Base-by-base conservation (phyloP, 2,888 invertebrate genomes). In the Acleris cristana region DNA sequence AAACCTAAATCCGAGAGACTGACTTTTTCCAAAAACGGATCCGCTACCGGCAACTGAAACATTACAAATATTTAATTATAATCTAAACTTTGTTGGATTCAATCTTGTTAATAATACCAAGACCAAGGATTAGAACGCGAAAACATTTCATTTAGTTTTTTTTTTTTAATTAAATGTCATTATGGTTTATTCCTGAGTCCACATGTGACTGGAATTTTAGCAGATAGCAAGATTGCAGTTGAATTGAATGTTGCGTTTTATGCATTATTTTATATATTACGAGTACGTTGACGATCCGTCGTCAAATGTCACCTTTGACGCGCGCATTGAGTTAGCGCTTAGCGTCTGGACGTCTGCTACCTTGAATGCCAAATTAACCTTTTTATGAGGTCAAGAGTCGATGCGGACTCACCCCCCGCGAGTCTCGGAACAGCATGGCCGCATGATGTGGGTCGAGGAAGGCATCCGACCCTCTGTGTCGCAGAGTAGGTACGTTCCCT, bases 1-100 rank as follows among this genome's bases (percentile, higher is more conserved):
- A 89, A 76, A 92, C 91, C 88, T 74, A 91, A 82, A 74, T 90
- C 90, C 6, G 90, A 87, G 58, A 87, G 85, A 72, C 82, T 90
- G 78, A 90, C 96, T 94, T 97, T 98, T 88, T 97, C 98, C 92
- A 98, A 88, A 92, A 98, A 98, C 56, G 98, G 98, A 92, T 98
- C 98, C 60, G 96, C 97, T 62, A 97, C 97, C 69, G 98, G 98
- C 81, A 98, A 93, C 98, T 98, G 95, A 65, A 95, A 95, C 73
- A 84, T 87, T 88, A 84, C 77, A 76, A 79, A 72, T 59, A 67
- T n/a, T n/a, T 45, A n/a, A n/a, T 45, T n/a, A 40, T 45, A 16
- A 45, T 8, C 16, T 45, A 6, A 45, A 45, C 6, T 1, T n/a
- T 45, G n/a, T 16, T 45, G 45, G 5, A n/a, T 45, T n/a, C 12